Conservation (phyloP, 2,888 invertebrate species). For the Napeogenes sylphis region DNA sequence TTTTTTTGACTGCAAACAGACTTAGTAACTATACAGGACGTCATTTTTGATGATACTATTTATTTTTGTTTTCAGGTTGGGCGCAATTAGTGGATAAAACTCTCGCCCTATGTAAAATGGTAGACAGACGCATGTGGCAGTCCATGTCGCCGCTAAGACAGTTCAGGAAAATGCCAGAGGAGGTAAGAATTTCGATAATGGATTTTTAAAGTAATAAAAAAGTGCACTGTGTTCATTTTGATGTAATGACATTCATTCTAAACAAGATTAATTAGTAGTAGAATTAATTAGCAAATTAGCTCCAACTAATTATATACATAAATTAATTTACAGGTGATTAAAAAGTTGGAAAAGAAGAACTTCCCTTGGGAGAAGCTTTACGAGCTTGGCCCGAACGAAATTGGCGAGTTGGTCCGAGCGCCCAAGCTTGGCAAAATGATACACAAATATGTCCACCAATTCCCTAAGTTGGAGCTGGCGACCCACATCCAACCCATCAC, state of each 20-base stretch:
- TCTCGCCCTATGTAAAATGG: conserved; percentile 98
- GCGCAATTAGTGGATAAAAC: conserved; percentile 98
- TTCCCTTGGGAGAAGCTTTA: conserved; percentile 96
- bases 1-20: too few relatives aligned
- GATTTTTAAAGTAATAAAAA: neutral
- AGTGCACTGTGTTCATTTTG: too few relatives aligned
- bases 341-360: conserved; percentile 98
- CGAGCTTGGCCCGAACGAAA: conserved; percentile 97
- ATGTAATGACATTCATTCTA: too few relatives aligned
- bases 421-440: conserved; percentile 96
- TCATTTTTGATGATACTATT: too few relatives aligned
- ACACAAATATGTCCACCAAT: conserved; percentile 97
- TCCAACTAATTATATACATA: neutral
- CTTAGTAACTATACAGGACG: too few relatives aligned
- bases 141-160: conserved; percentile 98
- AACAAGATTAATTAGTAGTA: too few relatives aligned
- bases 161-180: conserved; percentile 98
- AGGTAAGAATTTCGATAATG: conserved; percentile 60
- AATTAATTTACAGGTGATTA: conserved; percentile 76
- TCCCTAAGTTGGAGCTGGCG: conserved; percentile 96
- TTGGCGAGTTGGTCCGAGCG: conserved; percentile 92
- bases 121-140: conserved; percentile 99
- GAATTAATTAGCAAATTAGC: too few relatives aligned
- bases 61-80: conserved; percentile 81
- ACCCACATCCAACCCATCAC: conserved; percentile 99